phyloP scores from a whole-genome alignment of 2,888 invertebrate species.

The Chrysotoxum bicinctum region DNA sequence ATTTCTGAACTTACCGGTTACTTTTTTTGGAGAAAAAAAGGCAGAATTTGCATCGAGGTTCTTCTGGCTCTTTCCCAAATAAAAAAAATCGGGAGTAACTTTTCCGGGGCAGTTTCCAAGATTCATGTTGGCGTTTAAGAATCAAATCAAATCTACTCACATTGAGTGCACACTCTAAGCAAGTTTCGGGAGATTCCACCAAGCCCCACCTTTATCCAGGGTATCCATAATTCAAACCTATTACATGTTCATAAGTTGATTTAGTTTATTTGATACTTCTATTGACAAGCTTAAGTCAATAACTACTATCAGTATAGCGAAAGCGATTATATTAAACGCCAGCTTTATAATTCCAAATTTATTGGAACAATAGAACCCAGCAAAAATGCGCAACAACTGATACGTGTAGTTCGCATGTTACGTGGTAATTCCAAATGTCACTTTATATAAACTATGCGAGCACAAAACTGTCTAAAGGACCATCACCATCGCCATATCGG shows the following conservation, averaged over 20 bases:
- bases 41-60: no score
- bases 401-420: slow-evolving; percentile 46
- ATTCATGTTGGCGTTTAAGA: no score
- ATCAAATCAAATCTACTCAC: no score
- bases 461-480: not conserved
- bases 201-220: not conserved
- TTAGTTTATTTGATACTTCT: not conserved
- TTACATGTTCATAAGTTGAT: not conserved
- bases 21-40: no score
- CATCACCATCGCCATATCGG: no score
- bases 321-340: slow-evolving; percentile 20
- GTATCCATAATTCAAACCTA: not conserved
- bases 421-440: slow-evolving; percentile 45
- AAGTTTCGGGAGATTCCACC: not conserved
- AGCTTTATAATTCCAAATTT: slow-evolving; percentile 20
- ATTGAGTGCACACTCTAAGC: no score
- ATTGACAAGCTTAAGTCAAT: slow-evolving; percentile 19
- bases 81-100: no score
- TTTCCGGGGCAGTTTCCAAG: no score
- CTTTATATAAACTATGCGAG: slow-evolving; percentile 50
- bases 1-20: no score
- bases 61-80: no score
- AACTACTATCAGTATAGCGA: slow-evolving; percentile 8
- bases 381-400: slow-evolving; percentile 22
- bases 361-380: not conserved